Base-by-base conservation (phyloP, 2,888 invertebrate genomes). In the Leucoptera coffeella region DNA sequence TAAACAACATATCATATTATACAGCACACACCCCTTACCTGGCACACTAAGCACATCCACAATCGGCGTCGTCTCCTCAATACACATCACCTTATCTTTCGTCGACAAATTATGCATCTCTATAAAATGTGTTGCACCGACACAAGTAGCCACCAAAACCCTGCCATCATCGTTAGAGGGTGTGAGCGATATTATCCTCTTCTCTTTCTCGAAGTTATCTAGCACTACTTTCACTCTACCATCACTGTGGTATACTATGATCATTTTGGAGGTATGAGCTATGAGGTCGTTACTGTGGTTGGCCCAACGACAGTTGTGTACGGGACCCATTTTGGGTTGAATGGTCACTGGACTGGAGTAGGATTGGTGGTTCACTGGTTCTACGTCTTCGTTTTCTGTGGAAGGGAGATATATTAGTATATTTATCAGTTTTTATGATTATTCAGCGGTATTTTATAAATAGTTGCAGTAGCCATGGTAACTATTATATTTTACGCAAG, bases 271-370 rank as follows among this genome's bases (percentile, higher is more conserved):
- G 0, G 65, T 62, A 32, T 69, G 64, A 0, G 67, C 42, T 11
- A 71, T 46, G 1, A 71, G 37, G 2, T 43, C 47, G 9, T 62
- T 51, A 2, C 54, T 49, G 26, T 49, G 43, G 36, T 51, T 54
- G 0, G 58, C 47, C 71, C 71, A 72, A 3, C 53, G 44, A 28
- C 65, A 67, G 42, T 53, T 54, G 6, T 61, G 33, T 30, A 56
- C 53, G 1, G 50, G 46, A 0, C 59, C 58, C 3, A 47, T 31
- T 30, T 48, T 51, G 0, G 56, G 52, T 6, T 31, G 37, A 30
- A 67, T 58, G 0, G 45, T 52, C 12, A 50, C 43, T 12, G 50
- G 49, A 32, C 44, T 47, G 0, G 50, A 49, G 27, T 51, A 54
- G 35, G 53, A 57, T 37, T 54, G 56, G 36, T 47, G 52, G 0